Evolutionary conservation across 2,113 vertebrate genomes (phyloP).

Genomic region (Pontoporia blainvillei): DNA sequence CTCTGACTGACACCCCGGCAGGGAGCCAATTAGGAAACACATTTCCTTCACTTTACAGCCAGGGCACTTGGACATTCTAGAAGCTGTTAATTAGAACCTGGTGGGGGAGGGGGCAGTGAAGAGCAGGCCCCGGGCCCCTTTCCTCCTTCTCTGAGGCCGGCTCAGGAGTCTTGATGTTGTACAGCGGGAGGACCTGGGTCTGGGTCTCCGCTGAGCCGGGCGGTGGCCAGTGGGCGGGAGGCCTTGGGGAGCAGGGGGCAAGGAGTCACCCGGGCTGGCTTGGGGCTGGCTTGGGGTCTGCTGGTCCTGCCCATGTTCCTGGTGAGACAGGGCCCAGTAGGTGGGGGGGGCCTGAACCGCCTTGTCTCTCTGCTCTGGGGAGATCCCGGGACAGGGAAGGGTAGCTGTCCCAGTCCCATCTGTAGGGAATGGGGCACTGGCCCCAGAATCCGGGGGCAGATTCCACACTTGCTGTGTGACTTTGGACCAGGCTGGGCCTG

Average conservation of each 20-base stretch:
- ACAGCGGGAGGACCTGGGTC: fast-evolving
- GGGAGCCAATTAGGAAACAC: conserved; percentile 80
- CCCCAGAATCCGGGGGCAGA: neutral
- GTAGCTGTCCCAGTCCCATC: neutral
- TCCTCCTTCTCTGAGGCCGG: neutral
- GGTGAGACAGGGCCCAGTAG: neutral
- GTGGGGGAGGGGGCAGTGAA: neutral
- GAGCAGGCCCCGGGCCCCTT: neutral
- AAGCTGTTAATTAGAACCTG: conserved; percentile 78
- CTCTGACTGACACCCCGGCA: conserved; percentile 72
- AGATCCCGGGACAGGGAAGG: neutral
- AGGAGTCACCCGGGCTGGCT: neutral
- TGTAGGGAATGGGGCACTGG: neutral
- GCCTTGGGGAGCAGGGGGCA: neutral
- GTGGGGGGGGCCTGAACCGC: neutral
- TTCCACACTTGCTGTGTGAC: neutral
- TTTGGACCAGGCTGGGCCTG: neutral
- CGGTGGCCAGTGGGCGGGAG: neutral
- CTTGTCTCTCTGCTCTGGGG: neutral
- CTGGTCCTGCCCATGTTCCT: neutral
- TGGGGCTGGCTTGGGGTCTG: neutral
- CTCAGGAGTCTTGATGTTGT: conserved; percentile 45
- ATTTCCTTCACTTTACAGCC: conserved; percentile 65
- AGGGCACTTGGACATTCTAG: conserved; percentile 69
- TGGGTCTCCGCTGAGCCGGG: neutral